These are phyloP conservation scores for Hemistola chrysoprasaria DNA, from an alignment of 2,888 invertebrate species.

Conservation along the genomic window DNA sequence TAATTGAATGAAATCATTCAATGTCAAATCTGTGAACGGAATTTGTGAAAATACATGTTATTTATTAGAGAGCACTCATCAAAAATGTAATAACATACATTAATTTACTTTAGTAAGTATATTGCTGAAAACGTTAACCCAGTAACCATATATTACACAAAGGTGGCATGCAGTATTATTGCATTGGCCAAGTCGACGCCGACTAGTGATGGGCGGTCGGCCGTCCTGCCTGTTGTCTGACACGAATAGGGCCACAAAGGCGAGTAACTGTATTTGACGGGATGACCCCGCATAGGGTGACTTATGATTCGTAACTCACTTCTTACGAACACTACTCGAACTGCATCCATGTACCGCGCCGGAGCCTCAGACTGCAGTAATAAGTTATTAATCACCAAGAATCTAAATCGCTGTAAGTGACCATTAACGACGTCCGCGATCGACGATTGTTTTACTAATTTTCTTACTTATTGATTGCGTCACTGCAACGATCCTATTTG, in stretches of 20 bases:
- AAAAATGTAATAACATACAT: no score
- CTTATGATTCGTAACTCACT: conserved; percentile 43
- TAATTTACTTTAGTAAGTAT: conserved; percentile 19
- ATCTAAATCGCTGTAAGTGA: conserved; percentile 67
- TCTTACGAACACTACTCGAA: conserved; percentile 36
- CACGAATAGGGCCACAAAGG: conserved; percentile 68
- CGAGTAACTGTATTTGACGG: conserved; percentile 67
- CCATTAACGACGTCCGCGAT: conserved; percentile 64
- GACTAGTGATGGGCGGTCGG: conserved; percentile 60
- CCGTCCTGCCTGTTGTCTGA: no score
- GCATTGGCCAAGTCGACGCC: conserved; percentile 35
- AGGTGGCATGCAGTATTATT: conserved; percentile 52
- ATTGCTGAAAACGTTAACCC: conserved; percentile 29
- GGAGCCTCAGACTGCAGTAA: conserved; percentile 42
- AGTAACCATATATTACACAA: conserved; percentile 31
- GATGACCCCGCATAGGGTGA: conserved; percentile 59
- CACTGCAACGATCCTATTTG: conserved; percentile 59
- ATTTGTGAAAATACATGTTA: no score
- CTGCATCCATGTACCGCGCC: conserved; percentile 36
- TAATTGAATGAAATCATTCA: no score
- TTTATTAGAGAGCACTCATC: no score
- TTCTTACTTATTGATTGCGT: conserved; percentile 63
- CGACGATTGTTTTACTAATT: conserved; percentile 71
- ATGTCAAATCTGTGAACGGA: no score
- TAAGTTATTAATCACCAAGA: conserved; percentile 57